These are phyloP conservation scores for Euproctis similis DNA, from an alignment of 2,888 invertebrate genomes.

Conservation along the genomic window DNA sequence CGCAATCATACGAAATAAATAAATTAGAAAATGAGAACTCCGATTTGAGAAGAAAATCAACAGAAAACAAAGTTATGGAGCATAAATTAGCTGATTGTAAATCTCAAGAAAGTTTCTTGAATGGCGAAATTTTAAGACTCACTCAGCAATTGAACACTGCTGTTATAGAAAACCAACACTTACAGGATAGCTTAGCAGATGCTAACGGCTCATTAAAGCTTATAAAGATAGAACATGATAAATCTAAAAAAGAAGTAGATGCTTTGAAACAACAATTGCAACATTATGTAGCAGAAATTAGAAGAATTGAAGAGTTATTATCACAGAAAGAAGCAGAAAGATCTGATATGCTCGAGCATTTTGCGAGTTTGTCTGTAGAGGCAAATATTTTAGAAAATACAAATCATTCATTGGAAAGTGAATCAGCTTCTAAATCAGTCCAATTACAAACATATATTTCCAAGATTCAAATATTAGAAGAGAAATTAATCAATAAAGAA, in stretches of 20 bases:
- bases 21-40: conserved; percentile 71
- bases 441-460: conserved; percentile 67
- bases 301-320: conserved; percentile 85
- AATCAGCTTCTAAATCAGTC: conserved; percentile 81
- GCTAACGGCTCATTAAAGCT: conserved; percentile 78
- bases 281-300: conserved; percentile 87
- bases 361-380: conserved; percentile 84
- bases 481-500: conserved; percentile 72
- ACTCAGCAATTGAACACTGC: conserved; percentile 76
- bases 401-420: conserved; percentile 86
- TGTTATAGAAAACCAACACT: conserved; percentile 80
- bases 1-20: conserved; percentile 72
- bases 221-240: conserved; percentile 80
- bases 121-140: conserved; percentile 75
- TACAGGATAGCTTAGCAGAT: conserved; percentile 83
- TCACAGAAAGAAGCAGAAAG: conserved; percentile 85
- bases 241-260: conserved; percentile 81
- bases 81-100: conserved; percentile 66
- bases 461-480: conserved; percentile 78
- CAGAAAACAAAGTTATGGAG: conserved; percentile 58
- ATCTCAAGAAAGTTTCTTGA: conserved; percentile 73
- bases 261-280: conserved; percentile 85
- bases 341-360: conserved; percentile 87
- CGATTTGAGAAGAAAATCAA: conserved; percentile 74
- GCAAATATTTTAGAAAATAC: conserved; percentile 85